Base-by-base conservation (phyloP, 2,113 vertebrate species). In the Ellobius talpinus region DNA sequence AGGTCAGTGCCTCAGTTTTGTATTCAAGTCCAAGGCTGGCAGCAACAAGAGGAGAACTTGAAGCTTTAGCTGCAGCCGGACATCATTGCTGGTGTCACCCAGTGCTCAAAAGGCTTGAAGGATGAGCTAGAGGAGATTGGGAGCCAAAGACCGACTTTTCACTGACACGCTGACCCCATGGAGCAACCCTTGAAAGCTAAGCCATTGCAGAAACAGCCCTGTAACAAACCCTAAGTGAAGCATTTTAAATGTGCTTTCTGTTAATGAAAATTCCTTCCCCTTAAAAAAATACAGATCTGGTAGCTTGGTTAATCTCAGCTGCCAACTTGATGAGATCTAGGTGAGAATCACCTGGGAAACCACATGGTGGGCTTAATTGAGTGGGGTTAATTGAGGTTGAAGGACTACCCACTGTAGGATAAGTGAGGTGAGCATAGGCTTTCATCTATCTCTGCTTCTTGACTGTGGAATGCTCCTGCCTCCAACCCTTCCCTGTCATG, bases 51-150 rank as follows among this genome's bases (percentile, higher is more conserved):
- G 52, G 45, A 31, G 26, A 19, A 7, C 3, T 7, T 36, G 87
- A 33, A 78, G 21, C 42, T 45, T 13, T 3, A 7, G 17, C 52
- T 65, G 14, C 23, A 0, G 5, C 2, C 1, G 1, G 1, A 7
- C 13, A 16, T 21, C 29, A 26, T 61, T 26, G 23, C 33, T 36
- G 23, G 5, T 45, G n/a, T 31, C 9, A 5, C 36, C 33, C 7
- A 2, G 23, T 23, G 7, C 2, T 8, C 29, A 13, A 5, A 4
- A n/a, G 36, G 5, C n/a, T 24, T 42, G 50, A 84, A 76, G 42
- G 55, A 16, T 2, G 65, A 76, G 68, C 72, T 36, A 47, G 33
- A 52, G n/a, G 8, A 47, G 26, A 24, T 21, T 7, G 45, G 47
- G 58, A 61, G 86, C 5, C 55, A 7, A 73, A 0, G 16, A 42